These are phyloP conservation scores for Lacerta bilineata DNA, from an alignment of 2,797 vertebrate species.

Conservation along the genomic window DNA sequence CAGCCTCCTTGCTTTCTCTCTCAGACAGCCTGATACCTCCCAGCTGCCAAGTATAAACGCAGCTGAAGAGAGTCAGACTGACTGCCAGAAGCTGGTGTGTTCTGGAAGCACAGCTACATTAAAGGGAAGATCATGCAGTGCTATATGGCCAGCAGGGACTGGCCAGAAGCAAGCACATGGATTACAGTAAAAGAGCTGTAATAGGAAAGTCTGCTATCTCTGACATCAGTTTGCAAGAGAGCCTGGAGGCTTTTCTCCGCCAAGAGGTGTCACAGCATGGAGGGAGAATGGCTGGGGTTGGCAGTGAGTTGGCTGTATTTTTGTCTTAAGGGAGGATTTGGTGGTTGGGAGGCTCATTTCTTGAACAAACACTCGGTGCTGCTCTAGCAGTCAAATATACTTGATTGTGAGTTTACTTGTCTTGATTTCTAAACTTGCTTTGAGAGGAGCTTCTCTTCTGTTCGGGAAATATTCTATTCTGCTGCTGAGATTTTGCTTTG, in stretches of 20 bases:
- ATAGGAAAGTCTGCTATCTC: constrained; percentile 59
- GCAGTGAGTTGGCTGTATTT: constrained; percentile 64
- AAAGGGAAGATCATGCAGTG: constrained; percentile 68
- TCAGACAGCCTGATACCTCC: constrained; percentile 47
- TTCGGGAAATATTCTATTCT: not conserved
- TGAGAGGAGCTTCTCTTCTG: not conserved
- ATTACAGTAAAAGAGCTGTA: constrained; percentile 63
- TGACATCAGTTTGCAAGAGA: constrained; percentile 51
- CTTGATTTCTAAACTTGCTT: not conserved
- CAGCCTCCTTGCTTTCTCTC: constrained; percentile 30
- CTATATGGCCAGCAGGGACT: constrained; percentile 65
- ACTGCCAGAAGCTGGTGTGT: constrained; percentile 56
- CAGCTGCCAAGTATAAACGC: constrained; percentile 41
- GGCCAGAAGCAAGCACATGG: constrained; percentile 70
- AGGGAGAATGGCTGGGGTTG: constrained; percentile 42
- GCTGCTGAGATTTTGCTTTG: constrained; percentile 1
- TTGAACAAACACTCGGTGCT: not conserved
- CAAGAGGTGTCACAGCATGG: not conserved
- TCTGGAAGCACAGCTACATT: constrained; percentile 66
- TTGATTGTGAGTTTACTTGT: not conserved
- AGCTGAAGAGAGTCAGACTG: constrained; percentile 37
- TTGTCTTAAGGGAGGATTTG: not conserved
- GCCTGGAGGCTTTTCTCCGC: constrained; percentile 37
- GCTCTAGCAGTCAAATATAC: not conserved
- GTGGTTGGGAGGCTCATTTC: not conserved